A percentile compares a stretch with the other conserved stretches of the same genome.
phyloP scores from a whole-genome alignment of 64 coral and sea anemone species.

The Dendrophyllia cribrosa region DNA sequence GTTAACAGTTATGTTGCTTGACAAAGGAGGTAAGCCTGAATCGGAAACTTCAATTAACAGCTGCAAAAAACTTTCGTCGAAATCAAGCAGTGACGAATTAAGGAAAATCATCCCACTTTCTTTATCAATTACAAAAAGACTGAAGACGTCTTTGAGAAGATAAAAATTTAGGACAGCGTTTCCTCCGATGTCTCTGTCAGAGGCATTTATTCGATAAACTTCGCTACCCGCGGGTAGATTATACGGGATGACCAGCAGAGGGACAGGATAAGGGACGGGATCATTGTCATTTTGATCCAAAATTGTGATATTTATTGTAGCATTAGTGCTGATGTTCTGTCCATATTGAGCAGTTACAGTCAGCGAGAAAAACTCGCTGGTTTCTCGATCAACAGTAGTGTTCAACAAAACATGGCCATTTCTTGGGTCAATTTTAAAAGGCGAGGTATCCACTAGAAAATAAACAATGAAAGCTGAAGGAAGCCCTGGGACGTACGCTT shows the following conservation, averaged over 20 bases:
- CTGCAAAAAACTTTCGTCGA: conserved; percentile 26
- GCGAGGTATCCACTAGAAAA: background rate
- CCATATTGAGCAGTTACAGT: conserved; percentile 51
- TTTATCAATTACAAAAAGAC: conserved; percentile 30
- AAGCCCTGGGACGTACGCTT: conserved; percentile 60
- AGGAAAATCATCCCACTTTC: conserved; percentile 49
- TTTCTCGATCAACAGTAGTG: conserved; percentile 39
- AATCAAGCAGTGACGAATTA: conserved; percentile 34
- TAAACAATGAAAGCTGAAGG: conserved; percentile 33
- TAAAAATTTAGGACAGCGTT: conserved; percentile 27
- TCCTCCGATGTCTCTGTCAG: conserved; percentile 21
- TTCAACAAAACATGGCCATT: conserved; percentile 16
- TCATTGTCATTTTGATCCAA: conserved; percentile 67
- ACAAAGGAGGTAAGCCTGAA: background rate
- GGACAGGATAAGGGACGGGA: conserved; percentile 2
- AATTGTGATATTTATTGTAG: conserved; percentile 59
- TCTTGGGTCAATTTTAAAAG: conserved; percentile 36
- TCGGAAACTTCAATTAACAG: conserved; percentile 35
- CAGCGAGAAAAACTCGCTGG: conserved; percentile 3
- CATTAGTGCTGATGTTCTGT: conserved; percentile 64
- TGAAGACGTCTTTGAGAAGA: background rate
- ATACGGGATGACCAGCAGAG: conserved; percentile 31
- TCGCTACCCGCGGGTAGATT: conserved; percentile 40
- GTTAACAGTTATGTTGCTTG: conserved; percentile 51
- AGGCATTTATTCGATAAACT: conserved; percentile 45